These are phyloP conservation scores for Acleris emargana DNA, from an alignment of 2,888 invertebrate species.

Conservation along the genomic window DNA sequence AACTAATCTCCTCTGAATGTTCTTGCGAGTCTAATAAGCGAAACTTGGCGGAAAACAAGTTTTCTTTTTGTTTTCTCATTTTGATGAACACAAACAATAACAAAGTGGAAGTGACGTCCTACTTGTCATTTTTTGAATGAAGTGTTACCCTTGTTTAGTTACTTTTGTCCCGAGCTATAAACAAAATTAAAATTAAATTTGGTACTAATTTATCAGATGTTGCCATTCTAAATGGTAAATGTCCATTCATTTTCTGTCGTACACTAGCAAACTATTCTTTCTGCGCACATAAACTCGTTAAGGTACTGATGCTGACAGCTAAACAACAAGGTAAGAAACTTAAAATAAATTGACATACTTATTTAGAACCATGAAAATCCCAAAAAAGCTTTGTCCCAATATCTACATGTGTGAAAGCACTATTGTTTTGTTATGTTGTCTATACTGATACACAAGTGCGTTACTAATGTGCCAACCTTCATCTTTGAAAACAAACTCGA, in stretches of 20 bases:
- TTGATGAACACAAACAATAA: slow-evolving; percentile 23
- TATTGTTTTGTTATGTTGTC: slow-evolving; percentile 21
- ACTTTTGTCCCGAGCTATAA: too few relatives aligned
- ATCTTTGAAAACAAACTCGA: background rate
- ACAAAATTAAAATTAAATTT: too few relatives aligned
- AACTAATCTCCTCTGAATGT: slow-evolving; percentile 62
- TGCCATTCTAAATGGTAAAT: too few relatives aligned
- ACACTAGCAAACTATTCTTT: too few relatives aligned
- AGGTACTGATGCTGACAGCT: too few relatives aligned
- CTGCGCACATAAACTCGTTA: too few relatives aligned
- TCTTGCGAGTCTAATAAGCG: slow-evolving; percentile 66
- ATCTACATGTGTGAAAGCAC: slow-evolving; percentile 17
- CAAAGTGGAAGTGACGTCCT: background rate
- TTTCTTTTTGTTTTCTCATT: slow-evolving; percentile 61
- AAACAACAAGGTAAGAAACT: too few relatives aligned
- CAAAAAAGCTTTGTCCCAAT: background rate
- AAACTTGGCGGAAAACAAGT: slow-evolving; percentile 63
- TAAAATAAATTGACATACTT: too few relatives aligned
- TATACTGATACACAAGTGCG: slow-evolving; percentile 2
- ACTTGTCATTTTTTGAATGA: slow-evolving; percentile 8
- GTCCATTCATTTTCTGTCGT: too few relatives aligned
- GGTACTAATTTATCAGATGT: background rate
- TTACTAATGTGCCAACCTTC: slow-evolving; percentile 12
- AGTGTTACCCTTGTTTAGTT: background rate
- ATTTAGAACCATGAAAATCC: background rate